Evolutionary conservation across 1,140 invertebrate genomes (phyloP).

Genomic region (Heterodera schachtii): DNA sequence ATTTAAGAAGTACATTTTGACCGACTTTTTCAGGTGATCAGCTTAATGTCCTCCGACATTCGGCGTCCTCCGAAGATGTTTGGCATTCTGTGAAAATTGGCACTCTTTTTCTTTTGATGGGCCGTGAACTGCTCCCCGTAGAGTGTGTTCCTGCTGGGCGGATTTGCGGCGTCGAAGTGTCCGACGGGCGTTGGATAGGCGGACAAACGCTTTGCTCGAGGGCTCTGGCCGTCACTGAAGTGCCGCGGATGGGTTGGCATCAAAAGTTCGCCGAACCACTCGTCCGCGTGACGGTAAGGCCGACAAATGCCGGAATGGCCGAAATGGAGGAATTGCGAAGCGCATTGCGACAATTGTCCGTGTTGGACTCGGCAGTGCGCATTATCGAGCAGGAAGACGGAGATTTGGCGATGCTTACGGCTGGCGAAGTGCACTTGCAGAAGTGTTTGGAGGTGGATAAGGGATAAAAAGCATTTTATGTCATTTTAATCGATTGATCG

Average conservation of each 20-base stretch:
- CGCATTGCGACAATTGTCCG: conserved; percentile 80
- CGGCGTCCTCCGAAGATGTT: neutral
- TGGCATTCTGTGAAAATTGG: conserved; percentile 70
- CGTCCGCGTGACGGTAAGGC: conserved; percentile 83
- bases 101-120: conserved; percentile 87
- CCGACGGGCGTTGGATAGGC: conserved; percentile 72
- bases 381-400: conserved; percentile 76
- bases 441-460: conserved; percentile 73
- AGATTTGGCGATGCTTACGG: conserved; percentile 91
- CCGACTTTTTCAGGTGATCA: conserved; percentile 2
- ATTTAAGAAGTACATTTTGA: neutral
- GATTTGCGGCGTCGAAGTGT: conserved; percentile 77
- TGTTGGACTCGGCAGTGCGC: conserved; percentile 76
- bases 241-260: conserved; percentile 68
- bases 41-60: neutral
- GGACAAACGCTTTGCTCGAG: conserved; percentile 39
- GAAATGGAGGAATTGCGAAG: conserved; percentile 77
- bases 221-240: conserved; percentile 25
- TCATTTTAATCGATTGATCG: neutral
- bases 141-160: conserved; percentile 83
- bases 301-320: conserved; percentile 23
- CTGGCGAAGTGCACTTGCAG: conserved; percentile 95
- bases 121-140: conserved; percentile 82
- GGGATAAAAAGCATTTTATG: conserved; percentile 12
- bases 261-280: conserved; percentile 74